Conservation (phyloP, 2,797 vertebrate species). For the Pseudochirops cupreus region DNA sequence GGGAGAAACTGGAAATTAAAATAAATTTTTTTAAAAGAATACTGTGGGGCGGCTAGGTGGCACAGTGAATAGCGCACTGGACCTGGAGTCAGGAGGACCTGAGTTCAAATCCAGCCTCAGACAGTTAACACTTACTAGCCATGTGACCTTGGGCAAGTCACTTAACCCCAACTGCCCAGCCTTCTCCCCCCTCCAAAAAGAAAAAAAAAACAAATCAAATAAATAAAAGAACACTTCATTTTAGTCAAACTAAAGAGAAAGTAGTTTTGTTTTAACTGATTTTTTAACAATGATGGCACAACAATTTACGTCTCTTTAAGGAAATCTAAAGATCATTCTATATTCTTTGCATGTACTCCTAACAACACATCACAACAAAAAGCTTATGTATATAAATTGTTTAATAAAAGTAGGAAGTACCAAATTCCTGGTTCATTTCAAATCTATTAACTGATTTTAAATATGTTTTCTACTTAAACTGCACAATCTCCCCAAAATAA, state of each 20-base stretch:
- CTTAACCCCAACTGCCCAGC: too few relatives aligned
- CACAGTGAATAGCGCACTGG: too few relatives aligned
- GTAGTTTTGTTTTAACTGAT: not conserved
- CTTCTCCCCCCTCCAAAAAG: too few relatives aligned
- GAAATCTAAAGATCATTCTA: not conserved
- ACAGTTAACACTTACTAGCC: too few relatives aligned
- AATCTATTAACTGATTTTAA: not conserved
- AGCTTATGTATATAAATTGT: not conserved
- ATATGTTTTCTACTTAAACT: not conserved
- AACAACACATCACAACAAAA: not conserved
- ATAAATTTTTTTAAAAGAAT: not conserved
- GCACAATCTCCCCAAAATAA: not conserved
- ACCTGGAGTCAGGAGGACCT: too few relatives aligned
- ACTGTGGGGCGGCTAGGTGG: not conserved
- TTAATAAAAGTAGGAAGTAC: not conserved
- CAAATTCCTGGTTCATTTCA: not conserved
- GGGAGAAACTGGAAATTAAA: not conserved
- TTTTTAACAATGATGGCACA: not conserved
- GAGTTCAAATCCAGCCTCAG: too few relatives aligned
- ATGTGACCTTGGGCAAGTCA: too few relatives aligned
- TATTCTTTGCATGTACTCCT: not conserved
- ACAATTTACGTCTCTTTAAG: not conserved
- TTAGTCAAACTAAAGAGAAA: not conserved
- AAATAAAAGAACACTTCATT: not conserved
- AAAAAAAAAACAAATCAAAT: too few relatives aligned